Conservation (phyloP, 1,140 invertebrate genomes). For the Drosophila ironensis region DNA sequence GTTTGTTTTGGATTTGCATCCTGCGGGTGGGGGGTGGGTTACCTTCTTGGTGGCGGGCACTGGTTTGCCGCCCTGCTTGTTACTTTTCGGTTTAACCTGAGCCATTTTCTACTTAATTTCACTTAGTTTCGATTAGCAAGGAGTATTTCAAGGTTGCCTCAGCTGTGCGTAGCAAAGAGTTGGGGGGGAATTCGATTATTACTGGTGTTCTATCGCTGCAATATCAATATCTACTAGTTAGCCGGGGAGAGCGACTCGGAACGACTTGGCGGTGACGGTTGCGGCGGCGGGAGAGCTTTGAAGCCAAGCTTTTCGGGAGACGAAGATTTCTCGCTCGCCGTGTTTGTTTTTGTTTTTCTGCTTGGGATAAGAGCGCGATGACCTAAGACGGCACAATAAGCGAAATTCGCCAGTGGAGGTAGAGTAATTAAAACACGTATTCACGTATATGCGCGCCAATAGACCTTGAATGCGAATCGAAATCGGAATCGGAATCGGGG, state of each 20-base stretch:
- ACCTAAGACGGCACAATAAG: slow-evolving; percentile 16
- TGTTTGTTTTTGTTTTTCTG: too few species aligned
- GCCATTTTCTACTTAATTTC: slow-evolving; percentile 73
- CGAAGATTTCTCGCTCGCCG: too few species aligned
- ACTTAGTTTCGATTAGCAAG: slow-evolving; percentile 49
- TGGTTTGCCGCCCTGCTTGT: slow-evolving; percentile 78
- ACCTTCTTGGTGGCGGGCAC: slow-evolving; percentile 68
- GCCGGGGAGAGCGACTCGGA: slow-evolving; percentile 8
- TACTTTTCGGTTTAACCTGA: slow-evolving; percentile 80
- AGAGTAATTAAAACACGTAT: slow-evolving; percentile 24
- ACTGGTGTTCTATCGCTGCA: too few species aligned
- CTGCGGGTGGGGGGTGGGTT: too few species aligned
- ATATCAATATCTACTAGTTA: too few species aligned
- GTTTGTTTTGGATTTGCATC: not conserved
- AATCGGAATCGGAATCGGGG: not conserved
- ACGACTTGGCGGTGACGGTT: not conserved
- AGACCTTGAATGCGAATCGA: too few species aligned
- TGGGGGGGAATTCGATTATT: too few species aligned
- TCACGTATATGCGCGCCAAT: not conserved
- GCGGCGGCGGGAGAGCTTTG: slow-evolving; percentile 39
- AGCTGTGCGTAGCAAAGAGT: slow-evolving; percentile 25
- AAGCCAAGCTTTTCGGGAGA: slow-evolving; percentile 12
- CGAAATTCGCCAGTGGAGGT: slow-evolving; percentile 2
- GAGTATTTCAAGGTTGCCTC: slow-evolving; percentile 52
- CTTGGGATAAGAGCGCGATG: slow-evolving; percentile 35